Conservation (phyloP, 2,113 vertebrate genomes). For the Sylvilagus bachmani region DNA sequence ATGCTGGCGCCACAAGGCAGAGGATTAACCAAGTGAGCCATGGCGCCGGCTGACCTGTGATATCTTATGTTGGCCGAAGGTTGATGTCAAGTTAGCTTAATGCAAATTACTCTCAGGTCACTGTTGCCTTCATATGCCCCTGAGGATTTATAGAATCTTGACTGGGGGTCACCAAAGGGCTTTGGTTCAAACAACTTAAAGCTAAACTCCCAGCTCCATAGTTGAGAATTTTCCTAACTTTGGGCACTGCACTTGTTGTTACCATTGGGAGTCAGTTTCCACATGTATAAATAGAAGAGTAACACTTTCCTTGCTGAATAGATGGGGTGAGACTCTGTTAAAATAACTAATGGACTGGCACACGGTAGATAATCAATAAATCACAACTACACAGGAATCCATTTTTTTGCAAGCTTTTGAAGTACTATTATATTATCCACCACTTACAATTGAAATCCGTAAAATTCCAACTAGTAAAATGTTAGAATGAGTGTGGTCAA, state of each 20-base stretch:
- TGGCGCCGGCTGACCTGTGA: too few relatives aligned
- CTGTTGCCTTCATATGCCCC: background rate
- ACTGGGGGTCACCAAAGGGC: background rate
- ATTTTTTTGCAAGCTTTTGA: too few relatives aligned
- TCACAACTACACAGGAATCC: too few relatives aligned
- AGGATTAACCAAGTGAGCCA: too few relatives aligned
- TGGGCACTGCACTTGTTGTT: background rate
- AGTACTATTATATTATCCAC: background rate
- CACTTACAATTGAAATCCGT: background rate
- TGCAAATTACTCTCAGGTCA: background rate
- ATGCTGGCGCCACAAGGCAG: too few relatives aligned
- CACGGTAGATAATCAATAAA: background rate
- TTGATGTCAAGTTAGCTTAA: background rate
- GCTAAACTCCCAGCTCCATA: background rate
- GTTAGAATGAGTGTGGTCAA: background rate
- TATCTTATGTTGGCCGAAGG: background rate
- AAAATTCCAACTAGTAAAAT: background rate
- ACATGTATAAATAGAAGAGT: background rate
- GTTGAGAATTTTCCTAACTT: background rate
- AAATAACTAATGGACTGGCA: background rate
- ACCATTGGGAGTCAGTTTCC: background rate
- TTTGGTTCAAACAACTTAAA: background rate
- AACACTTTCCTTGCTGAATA: background rate
- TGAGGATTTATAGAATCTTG: background rate
- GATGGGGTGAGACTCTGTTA: background rate